Percentiles rank a stretch among this genome's conserved stretches.
These are phyloP conservation scores for Peucedramus taeniatus DNA, from an alignment of 2,113 vertebrate genomes.

Conservation along the genomic window DNA sequence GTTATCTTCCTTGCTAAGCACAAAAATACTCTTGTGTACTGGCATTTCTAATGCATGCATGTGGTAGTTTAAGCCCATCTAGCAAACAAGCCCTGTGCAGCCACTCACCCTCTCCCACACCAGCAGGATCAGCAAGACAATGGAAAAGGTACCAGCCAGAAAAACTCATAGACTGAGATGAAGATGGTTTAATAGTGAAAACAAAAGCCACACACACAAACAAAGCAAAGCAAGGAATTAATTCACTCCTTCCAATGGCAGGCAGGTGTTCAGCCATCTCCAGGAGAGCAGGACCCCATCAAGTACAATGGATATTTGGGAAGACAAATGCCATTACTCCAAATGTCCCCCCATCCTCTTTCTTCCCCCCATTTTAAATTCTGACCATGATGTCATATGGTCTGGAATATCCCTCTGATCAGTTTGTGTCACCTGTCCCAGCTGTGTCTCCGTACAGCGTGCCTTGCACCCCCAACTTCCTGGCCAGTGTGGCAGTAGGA, in stretches of 20 bases:
- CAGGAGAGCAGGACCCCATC: background rate
- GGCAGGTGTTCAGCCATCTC: background rate
- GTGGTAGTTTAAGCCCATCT: background rate
- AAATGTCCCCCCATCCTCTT: no score
- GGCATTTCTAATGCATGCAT: background rate
- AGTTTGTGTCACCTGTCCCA: background rate
- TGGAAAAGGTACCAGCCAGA: background rate
- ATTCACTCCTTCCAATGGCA: background rate
- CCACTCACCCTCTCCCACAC: background rate
- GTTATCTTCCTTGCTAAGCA: background rate
- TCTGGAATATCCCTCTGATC: background rate
- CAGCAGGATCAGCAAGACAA: background rate
- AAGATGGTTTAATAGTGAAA: background rate
- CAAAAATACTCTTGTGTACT: background rate
- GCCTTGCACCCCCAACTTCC: no score
- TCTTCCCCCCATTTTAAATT: background rate
- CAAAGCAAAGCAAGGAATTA: background rate
- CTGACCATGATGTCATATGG: background rate
- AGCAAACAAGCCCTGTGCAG: background rate
- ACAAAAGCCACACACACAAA: background rate
- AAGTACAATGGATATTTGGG: no score
- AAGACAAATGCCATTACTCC: background rate
- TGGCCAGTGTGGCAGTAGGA: accelerated
- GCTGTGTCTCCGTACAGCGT: background rate
- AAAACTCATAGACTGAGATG: background rate